A percentile compares a stretch with the other conserved stretches of the same genome.
These are phyloP conservation scores for Solenopsis fugax DNA, from an alignment of 1,140 invertebrate species.

Conservation along the genomic window DNA sequence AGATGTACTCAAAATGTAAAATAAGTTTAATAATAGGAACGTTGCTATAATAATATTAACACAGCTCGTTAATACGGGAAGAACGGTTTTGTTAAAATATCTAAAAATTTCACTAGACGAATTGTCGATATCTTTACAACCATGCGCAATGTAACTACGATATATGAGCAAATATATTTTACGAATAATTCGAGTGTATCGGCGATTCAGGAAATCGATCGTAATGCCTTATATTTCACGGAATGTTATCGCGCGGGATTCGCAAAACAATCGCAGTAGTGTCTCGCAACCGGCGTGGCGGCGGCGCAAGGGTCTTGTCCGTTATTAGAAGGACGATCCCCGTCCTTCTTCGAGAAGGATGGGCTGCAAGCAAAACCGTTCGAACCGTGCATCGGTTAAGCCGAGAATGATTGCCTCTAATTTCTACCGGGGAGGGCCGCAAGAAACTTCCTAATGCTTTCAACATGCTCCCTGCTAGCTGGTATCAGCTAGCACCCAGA, in stretches of 20 bases:
- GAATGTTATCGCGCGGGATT: conserved; percentile 16
- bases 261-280: conserved; percentile 43
- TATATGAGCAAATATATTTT: not conserved
- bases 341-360: conserved; percentile 25
- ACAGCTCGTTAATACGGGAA: no score
- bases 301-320: conserved; percentile 5
- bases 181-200: not conserved
- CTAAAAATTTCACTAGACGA: no score
- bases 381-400: conserved; percentile 81
- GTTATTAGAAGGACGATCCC: conserved; percentile 67
- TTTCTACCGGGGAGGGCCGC: conserved; percentile 75
- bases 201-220: not conserved
- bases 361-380: conserved; percentile 76
- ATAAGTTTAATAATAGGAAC: not conserved
- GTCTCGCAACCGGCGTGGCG: conserved; percentile 15
- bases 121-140: not conserved
- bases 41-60: not conserved
- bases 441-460: conserved; percentile 85
- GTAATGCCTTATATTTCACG: conserved; percentile 20
- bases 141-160: not conserved
- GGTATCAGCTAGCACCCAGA: conserved; percentile 68
- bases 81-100: no score
- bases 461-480: conserved; percentile 78
- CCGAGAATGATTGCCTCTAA: conserved; percentile 84
- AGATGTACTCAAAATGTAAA: not conserved